Evolutionary conservation across 1,140 invertebrate species (phyloP).

Genomic region (Aleiodes sp.): DNA sequence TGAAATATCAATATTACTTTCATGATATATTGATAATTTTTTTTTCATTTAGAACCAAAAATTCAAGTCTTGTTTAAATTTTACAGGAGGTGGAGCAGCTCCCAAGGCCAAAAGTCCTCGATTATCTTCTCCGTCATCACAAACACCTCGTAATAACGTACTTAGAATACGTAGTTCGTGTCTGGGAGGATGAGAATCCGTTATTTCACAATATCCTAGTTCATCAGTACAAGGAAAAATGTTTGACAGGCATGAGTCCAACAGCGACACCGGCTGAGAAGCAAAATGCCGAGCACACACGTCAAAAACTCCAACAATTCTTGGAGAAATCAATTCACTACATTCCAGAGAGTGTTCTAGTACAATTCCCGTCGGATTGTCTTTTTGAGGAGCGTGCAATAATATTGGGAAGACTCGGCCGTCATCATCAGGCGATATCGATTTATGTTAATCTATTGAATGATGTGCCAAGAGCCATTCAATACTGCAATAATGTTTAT

Average conservation of each 20-base stretch:
- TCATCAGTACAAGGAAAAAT: slow-evolving; percentile 82
- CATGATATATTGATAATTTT: neutral
- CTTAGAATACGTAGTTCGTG: slow-evolving; percentile 91
- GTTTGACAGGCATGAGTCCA: slow-evolving; percentile 68
- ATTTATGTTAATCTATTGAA: slow-evolving; percentile 89
- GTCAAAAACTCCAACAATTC: slow-evolving; percentile 85
- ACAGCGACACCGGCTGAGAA: slow-evolving; percentile 70
- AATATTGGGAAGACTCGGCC: slow-evolving; percentile 86
- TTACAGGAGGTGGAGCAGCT: slow-evolving; percentile 84
- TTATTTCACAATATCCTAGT: slow-evolving; percentile 92
- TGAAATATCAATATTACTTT: slow-evolving; percentile 73
- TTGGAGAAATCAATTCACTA: slow-evolving; percentile 86
- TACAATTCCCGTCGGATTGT: slow-evolving; percentile 86
- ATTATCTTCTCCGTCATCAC: slow-evolving; percentile 86
- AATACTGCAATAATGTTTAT: slow-evolving; percentile 84
- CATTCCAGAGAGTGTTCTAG: slow-evolving; percentile 86
- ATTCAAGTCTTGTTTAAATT: no score
- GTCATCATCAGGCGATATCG: slow-evolving; percentile 89
- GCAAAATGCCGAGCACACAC: slow-evolving; percentile 71
- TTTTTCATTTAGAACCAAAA: neutral
- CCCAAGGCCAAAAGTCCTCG: slow-evolving; percentile 87
- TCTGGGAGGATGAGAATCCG: slow-evolving; percentile 87
- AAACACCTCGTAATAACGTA: slow-evolving; percentile 88
- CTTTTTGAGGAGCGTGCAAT: slow-evolving; percentile 94
- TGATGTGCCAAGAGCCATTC: slow-evolving; percentile 81